Evolutionary conservation across 2,797 vertebrate genomes (phyloP).

Genomic region (Coregonus suidteri): DNA sequence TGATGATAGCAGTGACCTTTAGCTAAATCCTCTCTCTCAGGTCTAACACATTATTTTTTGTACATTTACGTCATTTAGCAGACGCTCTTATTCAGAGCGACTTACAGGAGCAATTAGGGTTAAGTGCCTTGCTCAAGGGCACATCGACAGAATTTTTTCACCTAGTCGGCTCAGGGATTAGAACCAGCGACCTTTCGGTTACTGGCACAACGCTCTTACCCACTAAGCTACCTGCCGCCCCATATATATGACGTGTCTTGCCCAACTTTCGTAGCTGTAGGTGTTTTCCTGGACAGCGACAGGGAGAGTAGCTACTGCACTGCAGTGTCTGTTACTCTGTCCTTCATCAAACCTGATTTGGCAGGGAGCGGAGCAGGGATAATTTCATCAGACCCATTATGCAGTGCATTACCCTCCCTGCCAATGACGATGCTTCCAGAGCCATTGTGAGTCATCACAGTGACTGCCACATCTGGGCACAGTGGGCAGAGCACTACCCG

Average conservation of each 20-base stretch:
- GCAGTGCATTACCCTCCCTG: neutral
- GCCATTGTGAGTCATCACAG: no score
- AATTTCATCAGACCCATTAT: slow-evolving; percentile 51
- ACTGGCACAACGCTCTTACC: no score
- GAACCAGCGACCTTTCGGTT: no score
- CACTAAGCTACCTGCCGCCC: no score
- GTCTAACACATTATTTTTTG: no score
- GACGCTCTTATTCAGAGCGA: no score
- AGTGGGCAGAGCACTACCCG: neutral
- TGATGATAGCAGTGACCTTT: neutral
- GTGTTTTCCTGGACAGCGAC: slow-evolving; percentile 28
- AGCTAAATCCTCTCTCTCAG: neutral
- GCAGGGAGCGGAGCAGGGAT: slow-evolving; percentile 39
- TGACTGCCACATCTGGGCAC: neutral
- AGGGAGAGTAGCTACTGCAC: slow-evolving; percentile 21
- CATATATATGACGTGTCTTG: neutral
- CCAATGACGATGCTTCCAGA: no score
- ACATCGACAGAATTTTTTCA: no score
- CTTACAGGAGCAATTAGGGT: no score
- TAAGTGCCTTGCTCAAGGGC: no score
- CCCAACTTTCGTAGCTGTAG: slow-evolving; percentile 2
- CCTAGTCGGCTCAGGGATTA: no score
- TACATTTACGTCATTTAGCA: no score
- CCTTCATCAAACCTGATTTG: slow-evolving; percentile 48
- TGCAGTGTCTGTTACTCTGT: slow-evolving; percentile 26